Conservation (phyloP, 1,140 invertebrate species). For the Charaxes varanes region DNA sequence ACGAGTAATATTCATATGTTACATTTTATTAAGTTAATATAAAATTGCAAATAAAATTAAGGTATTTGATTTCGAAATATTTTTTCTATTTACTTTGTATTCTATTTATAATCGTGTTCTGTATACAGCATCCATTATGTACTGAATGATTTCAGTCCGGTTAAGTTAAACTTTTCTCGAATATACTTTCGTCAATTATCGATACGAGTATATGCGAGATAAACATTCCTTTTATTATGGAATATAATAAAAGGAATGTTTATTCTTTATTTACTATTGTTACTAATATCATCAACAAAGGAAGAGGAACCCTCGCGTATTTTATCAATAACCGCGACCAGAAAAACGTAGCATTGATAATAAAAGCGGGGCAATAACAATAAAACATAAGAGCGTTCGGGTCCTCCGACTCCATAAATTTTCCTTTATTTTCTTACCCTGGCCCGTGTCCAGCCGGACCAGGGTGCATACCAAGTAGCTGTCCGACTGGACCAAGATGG, state of each 20-base stretch:
- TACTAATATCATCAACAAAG: neutral
- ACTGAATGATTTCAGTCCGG: too few species aligned
- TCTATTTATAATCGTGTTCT: too few species aligned
- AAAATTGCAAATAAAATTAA: too few species aligned
- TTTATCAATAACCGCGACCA: slow-evolving; percentile 51
- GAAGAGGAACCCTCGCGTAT: slow-evolving; percentile 5
- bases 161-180: too few species aligned
- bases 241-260: neutral
- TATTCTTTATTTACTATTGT: neutral
- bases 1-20: too few species aligned
- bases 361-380: slow-evolving; percentile 57
- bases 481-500: slow-evolving; percentile 27
- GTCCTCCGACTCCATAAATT: slow-evolving; percentile 49
- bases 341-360: slow-evolving; percentile 46
- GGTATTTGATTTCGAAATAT: too few species aligned
- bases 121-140: too few species aligned
- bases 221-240: too few species aligned
- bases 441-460: slow-evolving; percentile 28
- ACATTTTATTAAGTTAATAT: too few species aligned
- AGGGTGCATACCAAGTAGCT: slow-evolving; percentile 56
- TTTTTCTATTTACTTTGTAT: too few species aligned
- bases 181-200: too few species aligned
- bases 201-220: too few species aligned
- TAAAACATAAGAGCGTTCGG: slow-evolving; percentile 57
- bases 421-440: slow-evolving; percentile 42